phyloP scores from a whole-genome alignment of 2,888 invertebrate species.

The Chaitophorus viminalis region DNA sequence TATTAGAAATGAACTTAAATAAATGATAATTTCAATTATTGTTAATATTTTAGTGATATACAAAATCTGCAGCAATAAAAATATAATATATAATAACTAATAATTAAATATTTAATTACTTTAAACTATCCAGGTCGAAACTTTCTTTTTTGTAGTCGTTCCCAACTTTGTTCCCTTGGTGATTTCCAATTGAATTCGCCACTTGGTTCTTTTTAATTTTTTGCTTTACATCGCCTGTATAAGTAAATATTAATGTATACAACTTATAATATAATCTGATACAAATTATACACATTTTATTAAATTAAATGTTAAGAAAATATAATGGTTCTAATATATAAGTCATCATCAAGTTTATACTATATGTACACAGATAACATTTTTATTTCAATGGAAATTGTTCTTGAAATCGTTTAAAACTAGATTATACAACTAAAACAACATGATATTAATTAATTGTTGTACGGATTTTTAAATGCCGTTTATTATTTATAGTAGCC shows the following conservation, averaged over 20 bases:
- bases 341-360: not conserved
- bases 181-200: slow-evolving; percentile 82
- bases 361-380: not conserved
- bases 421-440: too few species aligned
- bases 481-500: too few species aligned
- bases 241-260: not conserved
- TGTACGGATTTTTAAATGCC: too few species aligned
- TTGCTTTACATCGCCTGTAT: slow-evolving; percentile 79
- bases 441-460: too few species aligned
- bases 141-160: slow-evolving; percentile 67
- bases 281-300: not conserved
- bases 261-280: not conserved
- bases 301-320: not conserved
- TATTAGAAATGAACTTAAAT: not conserved
- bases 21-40: not conserved
- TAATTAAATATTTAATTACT: slow-evolving; percentile 28
- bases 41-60: too few species aligned
- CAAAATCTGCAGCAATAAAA: not conserved
- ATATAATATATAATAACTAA: too few species aligned
- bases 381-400: too few species aligned
- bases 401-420: too few species aligned
- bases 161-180: slow-evolving; percentile 71
- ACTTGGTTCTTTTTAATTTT: slow-evolving; percentile 81
- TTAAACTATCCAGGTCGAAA: slow-evolving; percentile 51
- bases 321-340: not conserved